Conservation (phyloP, 2,797 vertebrate species). For the Telmatherina bonti region DNA sequence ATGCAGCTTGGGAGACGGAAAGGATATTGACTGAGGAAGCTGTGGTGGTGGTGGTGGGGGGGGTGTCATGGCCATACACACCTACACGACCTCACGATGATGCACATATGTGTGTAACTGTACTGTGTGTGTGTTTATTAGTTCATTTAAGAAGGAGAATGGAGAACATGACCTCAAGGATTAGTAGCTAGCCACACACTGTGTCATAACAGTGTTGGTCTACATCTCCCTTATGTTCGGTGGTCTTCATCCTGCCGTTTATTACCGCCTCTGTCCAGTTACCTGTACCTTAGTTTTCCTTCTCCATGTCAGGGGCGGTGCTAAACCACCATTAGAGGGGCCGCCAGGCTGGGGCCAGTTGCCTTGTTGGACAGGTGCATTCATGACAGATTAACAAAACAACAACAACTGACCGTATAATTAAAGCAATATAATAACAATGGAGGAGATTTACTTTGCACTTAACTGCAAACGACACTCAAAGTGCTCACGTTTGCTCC, state of each 20-base stretch:
- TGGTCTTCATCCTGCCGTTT: conserved; percentile 48
- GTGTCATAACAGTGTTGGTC: conserved; percentile 15
- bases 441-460: too few species aligned
- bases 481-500: too few species aligned
- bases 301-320: too few species aligned
- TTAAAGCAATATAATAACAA: too few species aligned
- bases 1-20: conserved; percentile 33
- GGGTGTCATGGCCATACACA: not conserved
- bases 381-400: too few species aligned
- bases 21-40: conserved; percentile 26
- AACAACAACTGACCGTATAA: too few species aligned
- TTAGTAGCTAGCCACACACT: conserved; percentile 42
- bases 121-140: conserved; percentile 2
- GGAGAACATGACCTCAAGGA: conserved; percentile 46
- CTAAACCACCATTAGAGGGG: too few species aligned
- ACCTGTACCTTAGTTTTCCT: not conserved
- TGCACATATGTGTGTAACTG: not conserved
- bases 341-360: too few species aligned
- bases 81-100: not conserved
- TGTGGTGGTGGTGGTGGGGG: too few species aligned
- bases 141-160: conserved; percentile 49
- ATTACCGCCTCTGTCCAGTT: not conserved
- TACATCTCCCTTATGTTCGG: conserved; percentile 31
- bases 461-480: too few species aligned
- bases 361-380: too few species aligned